Percentiles rank a stretch among this genome's conserved stretches.
Conservation (phyloP, 1,140 invertebrate genomes). For the Zaprionus lachaisei region DNA sequence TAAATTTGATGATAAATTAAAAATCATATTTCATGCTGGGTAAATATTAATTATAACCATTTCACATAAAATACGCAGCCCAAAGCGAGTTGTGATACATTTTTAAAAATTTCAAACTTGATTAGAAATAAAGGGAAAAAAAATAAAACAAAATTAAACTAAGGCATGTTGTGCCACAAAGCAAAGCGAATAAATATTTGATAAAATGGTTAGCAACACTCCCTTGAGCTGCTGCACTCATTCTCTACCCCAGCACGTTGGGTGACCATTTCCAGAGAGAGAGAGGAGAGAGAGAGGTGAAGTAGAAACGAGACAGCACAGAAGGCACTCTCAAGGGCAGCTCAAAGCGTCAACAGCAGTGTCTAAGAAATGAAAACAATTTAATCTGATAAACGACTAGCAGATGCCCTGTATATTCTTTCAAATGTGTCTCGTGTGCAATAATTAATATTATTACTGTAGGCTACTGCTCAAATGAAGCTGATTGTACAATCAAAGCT, state of each 20-base stretch:
- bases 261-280: background rate
- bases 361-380: background rate
- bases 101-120: conserved; percentile 35
- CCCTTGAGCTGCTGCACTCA: background rate
- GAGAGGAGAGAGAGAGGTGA: background rate
- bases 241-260: background rate
- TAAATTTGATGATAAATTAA: conserved; percentile 14
- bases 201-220: conserved; percentile 14
- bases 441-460: no score
- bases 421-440: no score
- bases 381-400: background rate
- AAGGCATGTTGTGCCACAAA: background rate
- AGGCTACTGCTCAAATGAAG: background rate
- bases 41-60: conserved; percentile 23
- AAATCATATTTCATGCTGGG: conserved; percentile 16
- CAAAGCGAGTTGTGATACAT: conserved; percentile 16
- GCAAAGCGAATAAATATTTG: conserved; percentile 33
- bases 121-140: conserved; percentile 23
- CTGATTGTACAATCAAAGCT: background rate
- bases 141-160: background rate
- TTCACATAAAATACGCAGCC: background rate
- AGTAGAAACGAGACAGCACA: background rate
- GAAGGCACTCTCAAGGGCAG: conserved; percentile 1
- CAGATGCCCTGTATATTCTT: background rate
- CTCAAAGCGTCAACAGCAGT: conserved; percentile 9